phyloP scores from a whole-genome alignment of 2,113 vertebrate species.

The Chionis minor region DNA sequence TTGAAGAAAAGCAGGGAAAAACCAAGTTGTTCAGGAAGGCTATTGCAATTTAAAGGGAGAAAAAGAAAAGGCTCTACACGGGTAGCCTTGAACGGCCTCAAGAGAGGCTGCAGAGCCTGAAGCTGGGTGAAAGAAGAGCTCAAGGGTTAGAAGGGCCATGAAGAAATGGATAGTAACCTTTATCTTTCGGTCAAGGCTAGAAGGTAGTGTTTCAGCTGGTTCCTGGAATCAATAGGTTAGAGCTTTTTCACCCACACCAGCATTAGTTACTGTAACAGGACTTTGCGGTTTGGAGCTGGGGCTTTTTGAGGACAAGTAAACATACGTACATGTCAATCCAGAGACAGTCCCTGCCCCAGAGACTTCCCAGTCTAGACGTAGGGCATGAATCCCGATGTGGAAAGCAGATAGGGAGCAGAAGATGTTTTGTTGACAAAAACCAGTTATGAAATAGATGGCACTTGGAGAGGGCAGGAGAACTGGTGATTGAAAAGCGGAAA shows the following conservation, averaged over 20 bases:
- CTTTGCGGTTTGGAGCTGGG: neutral
- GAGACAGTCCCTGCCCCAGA: neutral
- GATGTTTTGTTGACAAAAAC: neutral
- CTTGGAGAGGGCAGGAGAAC: neutral
- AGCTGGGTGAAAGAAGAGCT: neutral
- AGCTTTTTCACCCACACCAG: neutral
- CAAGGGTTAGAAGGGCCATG: neutral
- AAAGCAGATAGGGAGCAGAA: neutral
- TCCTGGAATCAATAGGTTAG: neutral
- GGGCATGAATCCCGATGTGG: neutral
- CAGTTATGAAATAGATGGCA: neutral
- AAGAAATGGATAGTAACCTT: neutral
- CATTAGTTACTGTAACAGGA: neutral
- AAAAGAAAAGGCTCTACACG: neutral
- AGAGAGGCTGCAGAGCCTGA: neutral
- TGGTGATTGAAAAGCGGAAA: neutral
- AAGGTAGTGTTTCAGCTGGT: neutral
- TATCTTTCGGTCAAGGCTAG: neutral
- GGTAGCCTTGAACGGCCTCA: neutral
- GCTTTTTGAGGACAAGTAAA: neutral
- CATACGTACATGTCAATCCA: neutral
- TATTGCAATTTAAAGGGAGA: neutral
- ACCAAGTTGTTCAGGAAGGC: neutral
- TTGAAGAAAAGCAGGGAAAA: neutral
- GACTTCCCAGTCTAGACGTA: slow-evolving; percentile 6